A percentile compares a stretch with the other conserved stretches of the same genome.
Conservation (phyloP, 2,888 invertebrate genomes). For the Panorpa germanica region DNA sequence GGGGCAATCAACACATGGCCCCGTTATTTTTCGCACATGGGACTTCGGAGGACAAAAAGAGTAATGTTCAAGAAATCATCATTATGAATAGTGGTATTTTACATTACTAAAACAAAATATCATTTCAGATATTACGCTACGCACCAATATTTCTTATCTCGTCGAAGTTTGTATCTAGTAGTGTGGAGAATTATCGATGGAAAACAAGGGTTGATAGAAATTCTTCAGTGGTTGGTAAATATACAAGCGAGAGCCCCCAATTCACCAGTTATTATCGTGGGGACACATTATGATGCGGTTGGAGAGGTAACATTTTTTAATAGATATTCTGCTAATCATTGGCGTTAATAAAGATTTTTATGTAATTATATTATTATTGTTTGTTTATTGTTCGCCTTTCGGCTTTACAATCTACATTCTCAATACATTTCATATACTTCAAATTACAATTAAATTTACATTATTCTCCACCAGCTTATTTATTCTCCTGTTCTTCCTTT, state of each 20-base stretch:
- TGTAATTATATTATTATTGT: too few relatives aligned
- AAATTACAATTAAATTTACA: too few relatives aligned
- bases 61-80: slow-evolving; percentile 22
- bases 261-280: slow-evolving; percentile 89
- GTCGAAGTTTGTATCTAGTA: slow-evolving; percentile 85
- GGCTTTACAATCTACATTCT: too few relatives aligned
- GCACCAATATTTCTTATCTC: slow-evolving; percentile 94
- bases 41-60: slow-evolving; percentile 98
- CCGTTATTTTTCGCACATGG: slow-evolving; percentile 90
- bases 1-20: slow-evolving; percentile 53
- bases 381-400: too few relatives aligned
- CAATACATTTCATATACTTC: too few relatives aligned
- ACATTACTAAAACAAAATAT: slow-evolving; percentile 8
- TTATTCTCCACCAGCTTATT: too few relatives aligned
- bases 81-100: slow-evolving; percentile 5
- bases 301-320: slow-evolving; percentile 21
- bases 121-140: slow-evolving; percentile 74
- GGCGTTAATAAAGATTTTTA: neutral
- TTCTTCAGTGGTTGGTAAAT: slow-evolving; percentile 91
- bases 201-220: slow-evolving; percentile 70
- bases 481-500: too few relatives aligned
- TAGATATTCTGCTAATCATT: slow-evolving; percentile 10
- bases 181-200: slow-evolving; percentile 92
- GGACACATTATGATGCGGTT: slow-evolving; percentile 86
- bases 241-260: slow-evolving; percentile 91